Evolutionary conservation across 2,797 vertebrate species (phyloP).

Genomic region (Halcyon leucocephala): DNA sequence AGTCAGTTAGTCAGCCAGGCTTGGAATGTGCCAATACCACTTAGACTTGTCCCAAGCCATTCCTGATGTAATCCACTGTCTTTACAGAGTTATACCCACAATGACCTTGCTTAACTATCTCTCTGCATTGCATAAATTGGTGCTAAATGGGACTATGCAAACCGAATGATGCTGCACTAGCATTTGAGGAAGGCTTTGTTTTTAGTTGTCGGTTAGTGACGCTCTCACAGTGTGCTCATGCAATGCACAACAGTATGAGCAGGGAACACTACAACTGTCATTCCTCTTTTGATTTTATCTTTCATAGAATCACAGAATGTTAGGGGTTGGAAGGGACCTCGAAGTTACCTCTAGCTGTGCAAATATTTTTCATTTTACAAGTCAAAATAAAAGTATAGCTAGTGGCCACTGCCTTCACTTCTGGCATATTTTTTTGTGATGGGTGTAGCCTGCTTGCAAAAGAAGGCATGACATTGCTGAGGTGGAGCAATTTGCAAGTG

Average conservation of each 20-base stretch:
- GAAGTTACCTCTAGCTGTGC: not conserved
- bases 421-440: not conserved
- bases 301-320: too few relatives aligned
- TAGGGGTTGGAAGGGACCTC: too few relatives aligned
- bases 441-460: not conserved
- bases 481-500: not conserved
- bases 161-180: not conserved
- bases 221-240: fast-evolving
- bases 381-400: not conserved
- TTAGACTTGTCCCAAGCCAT: not conserved
- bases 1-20: not conserved
- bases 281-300: not conserved
- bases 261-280: not conserved
- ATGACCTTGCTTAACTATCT: not conserved
- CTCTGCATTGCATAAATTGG: fast-evolving
- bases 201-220: not conserved
- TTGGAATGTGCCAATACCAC: fast-evolving
- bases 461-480: not conserved
- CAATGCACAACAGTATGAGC: not conserved
- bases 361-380: not conserved
- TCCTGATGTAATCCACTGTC: not conserved
- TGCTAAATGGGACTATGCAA: not conserved
- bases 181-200: not conserved
- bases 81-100: not conserved
- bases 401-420: not conserved